Evolutionary conservation across 2,113 vertebrate species (phyloP).

Genomic region (Vulpes ferrilata): DNA sequence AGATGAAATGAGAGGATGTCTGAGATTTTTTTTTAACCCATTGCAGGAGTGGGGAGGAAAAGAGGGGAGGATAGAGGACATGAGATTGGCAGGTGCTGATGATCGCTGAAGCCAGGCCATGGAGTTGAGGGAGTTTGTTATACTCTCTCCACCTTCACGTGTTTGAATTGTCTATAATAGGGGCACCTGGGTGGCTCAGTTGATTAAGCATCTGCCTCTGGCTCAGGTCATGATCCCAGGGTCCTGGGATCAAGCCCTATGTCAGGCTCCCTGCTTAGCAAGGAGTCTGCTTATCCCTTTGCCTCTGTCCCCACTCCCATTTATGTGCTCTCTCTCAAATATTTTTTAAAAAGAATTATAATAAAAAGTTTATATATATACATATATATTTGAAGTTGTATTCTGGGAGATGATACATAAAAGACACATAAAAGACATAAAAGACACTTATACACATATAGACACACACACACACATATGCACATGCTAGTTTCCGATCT

Average conservation of each 20-base stretch:
- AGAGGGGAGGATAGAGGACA: neutral
- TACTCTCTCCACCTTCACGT: neutral
- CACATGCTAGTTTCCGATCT: neutral
- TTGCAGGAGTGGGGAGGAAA: neutral
- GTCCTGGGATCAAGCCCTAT: neutral
- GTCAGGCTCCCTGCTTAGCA: neutral
- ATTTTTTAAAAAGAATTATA: neutral
- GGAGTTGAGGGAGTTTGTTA: neutral
- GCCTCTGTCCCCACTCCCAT: neutral
- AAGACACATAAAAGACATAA: neutral
- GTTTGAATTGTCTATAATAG: neutral
- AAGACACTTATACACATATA: neutral
- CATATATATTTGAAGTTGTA: neutral
- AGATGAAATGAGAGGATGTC: slow-evolving; percentile 2
- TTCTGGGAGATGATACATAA: neutral
- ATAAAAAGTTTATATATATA: neutral
- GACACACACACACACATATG: neutral
- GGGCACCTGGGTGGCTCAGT: neutral
- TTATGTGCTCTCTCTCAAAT: neutral
- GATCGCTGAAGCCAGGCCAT: neutral
- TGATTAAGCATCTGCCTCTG: neutral
- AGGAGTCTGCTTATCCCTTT: neutral
- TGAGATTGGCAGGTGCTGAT: too few relatives aligned
- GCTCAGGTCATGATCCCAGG: neutral
- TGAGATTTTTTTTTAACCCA: neutral